Conservation (phyloP, 2,113 vertebrate genomes). For the Delphinus delphis region DNA sequence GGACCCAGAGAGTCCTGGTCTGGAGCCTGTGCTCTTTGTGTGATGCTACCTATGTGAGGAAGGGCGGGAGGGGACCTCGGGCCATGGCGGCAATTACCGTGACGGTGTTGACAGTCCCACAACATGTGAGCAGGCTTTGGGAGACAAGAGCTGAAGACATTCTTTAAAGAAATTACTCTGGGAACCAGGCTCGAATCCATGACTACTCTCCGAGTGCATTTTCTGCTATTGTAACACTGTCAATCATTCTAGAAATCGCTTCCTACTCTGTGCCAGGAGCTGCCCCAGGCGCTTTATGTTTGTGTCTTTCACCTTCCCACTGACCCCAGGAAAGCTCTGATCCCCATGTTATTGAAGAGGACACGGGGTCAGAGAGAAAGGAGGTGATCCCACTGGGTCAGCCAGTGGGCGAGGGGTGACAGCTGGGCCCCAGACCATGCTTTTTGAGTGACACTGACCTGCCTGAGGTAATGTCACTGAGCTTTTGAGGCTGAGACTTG, state of each 20-base stretch:
- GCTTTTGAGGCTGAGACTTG: background rate
- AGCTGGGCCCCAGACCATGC: background rate
- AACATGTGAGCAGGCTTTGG: background rate
- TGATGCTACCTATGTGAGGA: background rate
- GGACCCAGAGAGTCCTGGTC: background rate
- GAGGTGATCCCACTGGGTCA: background rate
- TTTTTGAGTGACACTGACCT: background rate
- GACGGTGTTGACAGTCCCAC: no score
- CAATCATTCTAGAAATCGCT: background rate
- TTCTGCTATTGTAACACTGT: background rate
- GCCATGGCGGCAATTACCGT: no score
- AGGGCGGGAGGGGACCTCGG: rapidly evolving
- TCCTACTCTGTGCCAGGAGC: background rate
- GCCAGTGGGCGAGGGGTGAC: background rate
- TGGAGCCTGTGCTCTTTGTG: background rate
- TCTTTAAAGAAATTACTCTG: background rate
- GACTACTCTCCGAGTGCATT: background rate
- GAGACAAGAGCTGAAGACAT: background rate
- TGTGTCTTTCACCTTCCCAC: background rate
- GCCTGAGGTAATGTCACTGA: rapidly evolving
- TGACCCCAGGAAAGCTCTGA: background rate
- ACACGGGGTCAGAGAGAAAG: background rate
- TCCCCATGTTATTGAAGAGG: background rate
- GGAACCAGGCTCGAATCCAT: background rate
- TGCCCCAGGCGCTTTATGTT: background rate